Percentiles rank a stretch among this genome's conserved stretches.
phyloP scores from a whole-genome alignment of 2,113 vertebrate genomes.

The Scophthalmus maximus region DNA sequence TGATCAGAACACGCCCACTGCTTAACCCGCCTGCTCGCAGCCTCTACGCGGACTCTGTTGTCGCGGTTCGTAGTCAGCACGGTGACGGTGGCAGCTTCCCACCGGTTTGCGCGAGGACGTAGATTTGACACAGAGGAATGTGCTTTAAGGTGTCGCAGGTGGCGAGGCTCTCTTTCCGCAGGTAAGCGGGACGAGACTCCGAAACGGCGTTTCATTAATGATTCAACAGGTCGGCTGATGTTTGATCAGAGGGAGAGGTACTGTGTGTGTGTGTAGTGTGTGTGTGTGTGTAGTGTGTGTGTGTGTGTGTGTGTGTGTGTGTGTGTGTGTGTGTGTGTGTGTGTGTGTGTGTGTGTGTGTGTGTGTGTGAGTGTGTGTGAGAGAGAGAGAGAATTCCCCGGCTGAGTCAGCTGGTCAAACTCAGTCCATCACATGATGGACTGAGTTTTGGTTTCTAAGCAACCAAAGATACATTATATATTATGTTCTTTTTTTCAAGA shows the following conservation, averaged over 20 bases:
- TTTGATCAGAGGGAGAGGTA: constrained; percentile 36
- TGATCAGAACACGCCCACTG: too few relatives aligned
- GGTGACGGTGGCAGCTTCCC: too few relatives aligned
- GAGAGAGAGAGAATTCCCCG: constrained; percentile 3
- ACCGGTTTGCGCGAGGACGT: too few relatives aligned
- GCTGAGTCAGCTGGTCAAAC: constrained; percentile 40
- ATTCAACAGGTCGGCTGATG: constrained; percentile 38
- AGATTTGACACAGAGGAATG: neutral
- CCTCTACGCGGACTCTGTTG: too few relatives aligned
- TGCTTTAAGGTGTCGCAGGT: neutral
- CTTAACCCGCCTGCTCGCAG: too few relatives aligned
- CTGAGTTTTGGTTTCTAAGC: constrained; percentile 28
- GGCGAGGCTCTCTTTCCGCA: neutral
- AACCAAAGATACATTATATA: constrained; percentile 1
- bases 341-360: neutral
- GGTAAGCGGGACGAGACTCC: constrained; percentile 11
- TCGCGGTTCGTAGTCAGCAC: too few relatives aligned
- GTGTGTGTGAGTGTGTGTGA: neutral
- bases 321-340: too few relatives aligned
- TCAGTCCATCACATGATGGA: constrained; percentile 38
- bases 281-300: neutral
- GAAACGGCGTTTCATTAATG: constrained; percentile 35
- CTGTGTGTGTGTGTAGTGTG: neutral
- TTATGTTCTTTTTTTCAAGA: neutral
- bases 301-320: neutral